A percentile compares a stretch with the other conserved stretches of the same genome.
Conservation (phyloP, 2,888 invertebrate genomes). For the Sturmia bella region DNA sequence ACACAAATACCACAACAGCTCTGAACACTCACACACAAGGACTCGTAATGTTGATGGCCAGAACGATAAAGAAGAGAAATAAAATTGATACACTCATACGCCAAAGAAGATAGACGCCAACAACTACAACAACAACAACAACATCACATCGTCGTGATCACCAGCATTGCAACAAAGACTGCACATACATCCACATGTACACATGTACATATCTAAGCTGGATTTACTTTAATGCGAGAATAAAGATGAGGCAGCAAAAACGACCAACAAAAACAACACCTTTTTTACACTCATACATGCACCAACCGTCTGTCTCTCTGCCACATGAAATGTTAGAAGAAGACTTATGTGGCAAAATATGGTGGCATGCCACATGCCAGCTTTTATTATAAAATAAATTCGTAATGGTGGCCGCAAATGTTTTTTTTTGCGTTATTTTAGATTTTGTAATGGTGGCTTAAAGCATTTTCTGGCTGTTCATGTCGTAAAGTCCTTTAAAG, state of each 20-base stretch:
- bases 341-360: conserved; percentile 55
- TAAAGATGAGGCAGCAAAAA: conserved; percentile 45
- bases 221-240: conserved; percentile 43
- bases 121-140: conserved; percentile 28
- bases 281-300: conserved; percentile 32
- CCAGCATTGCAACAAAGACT: conserved; percentile 43
- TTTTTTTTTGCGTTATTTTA: not conserved
- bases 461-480: not conserved
- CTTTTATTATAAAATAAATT: conserved; percentile 62
- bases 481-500: not conserved
- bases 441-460: conserved; percentile 45
- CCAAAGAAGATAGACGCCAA: conserved; percentile 45
- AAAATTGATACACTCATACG: conserved; percentile 66
- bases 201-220: conserved; percentile 46
- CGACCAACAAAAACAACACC: conserved; percentile 40
- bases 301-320: not conserved
- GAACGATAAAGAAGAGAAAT: conserved; percentile 66
- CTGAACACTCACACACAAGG: conserved; percentile 15
- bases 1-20: conserved; percentile 10
- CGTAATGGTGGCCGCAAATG: conserved; percentile 64
- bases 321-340: not conserved
- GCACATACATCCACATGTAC: too few species aligned
- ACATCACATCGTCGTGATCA: conserved; percentile 20
- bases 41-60: conserved; percentile 56
- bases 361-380: conserved; percentile 70